Base-by-base conservation (phyloP, 2,113 vertebrate genomes). In the Meles meles region DNA sequence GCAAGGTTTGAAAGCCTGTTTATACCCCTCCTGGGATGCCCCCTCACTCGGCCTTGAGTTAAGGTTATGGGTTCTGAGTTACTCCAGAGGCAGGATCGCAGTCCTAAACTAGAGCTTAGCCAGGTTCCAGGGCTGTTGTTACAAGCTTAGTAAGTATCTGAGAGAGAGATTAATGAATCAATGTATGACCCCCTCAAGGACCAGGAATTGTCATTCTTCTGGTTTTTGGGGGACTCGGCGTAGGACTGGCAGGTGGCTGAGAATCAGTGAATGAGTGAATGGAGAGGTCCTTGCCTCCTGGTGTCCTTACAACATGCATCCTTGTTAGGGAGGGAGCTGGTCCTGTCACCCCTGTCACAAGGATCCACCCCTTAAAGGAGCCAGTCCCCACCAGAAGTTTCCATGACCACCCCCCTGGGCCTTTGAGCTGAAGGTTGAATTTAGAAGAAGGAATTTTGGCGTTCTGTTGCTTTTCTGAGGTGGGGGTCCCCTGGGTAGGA, bases 341-440 rank as follows among this genome's bases (percentile, higher is more conserved):
- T 8, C 4, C n/a, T 14, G 31, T 81, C 5, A 15, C 3, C 27
- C 8, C 7, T 0, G 1, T 27, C 4, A 0, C 39, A 59, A 71
- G 13, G n/a, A 55, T 44, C 37, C 13, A 37, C 18, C 0, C 9
- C 76, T 44, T 15, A 11, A 47, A 80, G 69, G 31, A 42, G 21
- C 9, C 14, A 4, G 10, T 11, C 25, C 12, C 63, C 9, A 7
- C 1, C 42, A 5, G 42, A 44, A n/a, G 3, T n/a, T 6, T 11
- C 25, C 13, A 29, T 27, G 37, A 5, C 52, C 31, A 2, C 3
- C 9, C 49, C 7, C 84, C 63, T 1, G 4, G 0, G 59, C 25
- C 21, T 39, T 59, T 23, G 55, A 71, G n/a, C 34, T 12, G 34
- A 76, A 21, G 34, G 42, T 17, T 4, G n/a, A 93, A 12, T 59